These are phyloP conservation scores for Philereme transversata DNA, from an alignment of 2,888 invertebrate species.

Conservation along the genomic window DNA sequence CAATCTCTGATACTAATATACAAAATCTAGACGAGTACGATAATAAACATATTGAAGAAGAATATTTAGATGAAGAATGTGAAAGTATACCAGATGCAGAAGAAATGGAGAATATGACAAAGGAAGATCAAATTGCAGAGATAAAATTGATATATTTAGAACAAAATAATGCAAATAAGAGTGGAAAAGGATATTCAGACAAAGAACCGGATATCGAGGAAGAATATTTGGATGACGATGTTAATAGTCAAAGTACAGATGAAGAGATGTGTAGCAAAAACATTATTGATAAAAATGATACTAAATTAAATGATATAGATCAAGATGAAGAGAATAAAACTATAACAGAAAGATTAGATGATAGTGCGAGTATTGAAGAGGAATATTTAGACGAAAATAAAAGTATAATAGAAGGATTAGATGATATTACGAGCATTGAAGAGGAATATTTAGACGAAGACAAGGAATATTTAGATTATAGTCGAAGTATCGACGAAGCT, in stretches of 20 bases:
- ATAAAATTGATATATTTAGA: not conserved
- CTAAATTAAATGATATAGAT: not conserved
- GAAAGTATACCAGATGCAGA: not conserved
- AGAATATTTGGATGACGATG: not conserved
- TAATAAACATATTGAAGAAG: not conserved
- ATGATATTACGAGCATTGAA: not conserved
- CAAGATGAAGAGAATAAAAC: not conserved
- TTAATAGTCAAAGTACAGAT: not conserved
- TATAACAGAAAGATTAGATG: not conserved
- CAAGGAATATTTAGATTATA: conserved; percentile 16
- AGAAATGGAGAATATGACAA: not conserved
- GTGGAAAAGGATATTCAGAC: not conserved
- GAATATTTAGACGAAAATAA: not conserved
- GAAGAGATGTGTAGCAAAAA: too few species aligned
- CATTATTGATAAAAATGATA: too few species aligned
- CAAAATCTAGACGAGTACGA: conserved; percentile 32
- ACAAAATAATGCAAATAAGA: not conserved
- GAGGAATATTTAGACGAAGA: conserved; percentile 18
- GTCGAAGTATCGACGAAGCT: not conserved
- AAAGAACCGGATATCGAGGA: not conserved
- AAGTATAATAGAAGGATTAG: not conserved
- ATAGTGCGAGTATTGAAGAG: not conserved
- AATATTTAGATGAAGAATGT: not conserved
- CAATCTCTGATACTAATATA: conserved; percentile 31
- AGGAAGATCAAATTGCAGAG: not conserved